Conservation (phyloP, 2,113 vertebrate genomes). For the Rhinogobius similis region DNA sequence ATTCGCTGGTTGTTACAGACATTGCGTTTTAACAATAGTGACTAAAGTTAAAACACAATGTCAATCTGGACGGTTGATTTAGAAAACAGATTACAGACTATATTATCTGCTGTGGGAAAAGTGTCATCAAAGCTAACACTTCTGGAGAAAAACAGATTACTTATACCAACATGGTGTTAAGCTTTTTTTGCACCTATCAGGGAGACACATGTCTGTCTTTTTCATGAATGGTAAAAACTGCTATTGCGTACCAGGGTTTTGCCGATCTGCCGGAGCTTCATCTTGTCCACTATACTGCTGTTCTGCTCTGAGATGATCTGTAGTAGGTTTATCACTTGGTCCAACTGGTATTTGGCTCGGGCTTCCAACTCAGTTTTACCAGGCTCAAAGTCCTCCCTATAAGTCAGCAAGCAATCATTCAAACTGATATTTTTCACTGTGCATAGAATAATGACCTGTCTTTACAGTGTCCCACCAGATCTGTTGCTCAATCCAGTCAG, state of each 20-base stretch:
- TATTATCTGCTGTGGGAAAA: too few species aligned
- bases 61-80: too few species aligned
- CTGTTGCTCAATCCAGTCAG: slow-evolving; percentile 77
- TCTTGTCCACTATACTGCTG: slow-evolving; percentile 70
- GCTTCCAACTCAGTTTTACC: slow-evolving; percentile 59
- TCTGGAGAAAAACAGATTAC: too few species aligned
- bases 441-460: background rate
- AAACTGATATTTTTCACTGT: background rate
- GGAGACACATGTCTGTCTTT: too few species aligned
- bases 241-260: slow-evolving; percentile 66
- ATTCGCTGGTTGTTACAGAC: too few species aligned
- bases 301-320: slow-evolving; percentile 52
- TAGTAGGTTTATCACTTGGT: slow-evolving; percentile 57
- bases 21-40: too few species aligned
- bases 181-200: too few species aligned
- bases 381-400: slow-evolving; percentile 68
- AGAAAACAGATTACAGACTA: too few species aligned
- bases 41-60: too few species aligned
- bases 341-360: slow-evolving; percentile 60
- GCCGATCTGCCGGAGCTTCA: slow-evolving; percentile 76
- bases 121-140: too few species aligned
- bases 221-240: background rate
- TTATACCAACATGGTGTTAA: too few species aligned
- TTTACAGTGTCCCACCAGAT: slow-evolving; percentile 66
- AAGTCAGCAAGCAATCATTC: slow-evolving; percentile 5